Evolutionary conservation across 2,797 vertebrate species (phyloP).

Genomic region (Telmatherina bonti): DNA sequence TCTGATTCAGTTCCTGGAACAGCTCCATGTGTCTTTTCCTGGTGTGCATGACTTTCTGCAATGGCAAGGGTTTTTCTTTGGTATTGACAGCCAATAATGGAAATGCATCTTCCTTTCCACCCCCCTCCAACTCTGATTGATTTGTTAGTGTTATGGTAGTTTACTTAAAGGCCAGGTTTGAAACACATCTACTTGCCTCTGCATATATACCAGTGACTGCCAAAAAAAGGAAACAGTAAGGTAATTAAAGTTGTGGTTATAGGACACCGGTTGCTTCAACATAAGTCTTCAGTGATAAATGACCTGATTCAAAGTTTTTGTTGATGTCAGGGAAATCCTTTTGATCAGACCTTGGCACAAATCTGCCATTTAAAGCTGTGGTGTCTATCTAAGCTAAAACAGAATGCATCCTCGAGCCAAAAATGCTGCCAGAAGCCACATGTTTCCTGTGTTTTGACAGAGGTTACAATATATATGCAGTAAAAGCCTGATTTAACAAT

Average conservation of each 20-base stretch:
- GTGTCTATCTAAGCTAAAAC: constrained; percentile 45
- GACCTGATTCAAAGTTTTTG: constrained; percentile 58
- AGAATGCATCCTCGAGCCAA: constrained; percentile 47
- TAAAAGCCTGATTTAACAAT: constrained; percentile 71
- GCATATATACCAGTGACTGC: constrained; percentile 70
- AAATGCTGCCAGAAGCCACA: constrained; percentile 43
- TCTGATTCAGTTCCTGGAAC: constrained; percentile 99
- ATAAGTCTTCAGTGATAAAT: constrained; percentile 52
- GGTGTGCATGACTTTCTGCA: constrained; percentile 99
- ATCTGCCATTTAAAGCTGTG: constrained; percentile 35
- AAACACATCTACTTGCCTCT: constrained; percentile 74
- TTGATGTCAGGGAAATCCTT: constrained; percentile 57
- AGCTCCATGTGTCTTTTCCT: constrained; percentile 99
- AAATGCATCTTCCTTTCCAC: constrained; percentile 78
- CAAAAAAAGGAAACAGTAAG: constrained; percentile 76
- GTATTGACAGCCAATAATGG: constrained; percentile 84
- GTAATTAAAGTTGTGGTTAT: constrained; percentile 46
- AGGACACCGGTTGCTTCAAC: constrained; percentile 34
- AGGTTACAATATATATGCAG: constrained; percentile 64
- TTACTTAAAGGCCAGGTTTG: constrained; percentile 74
- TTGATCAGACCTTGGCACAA: constrained; percentile 64
- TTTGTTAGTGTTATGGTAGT: constrained; percentile 72
- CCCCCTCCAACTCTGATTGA: constrained; percentile 74
- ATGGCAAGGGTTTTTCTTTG: constrained; percentile 87
- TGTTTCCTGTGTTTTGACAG: constrained; percentile 76